phyloP scores from a whole-genome alignment of 2,888 invertebrate species.

The Polydrusus tereticollis region DNA sequence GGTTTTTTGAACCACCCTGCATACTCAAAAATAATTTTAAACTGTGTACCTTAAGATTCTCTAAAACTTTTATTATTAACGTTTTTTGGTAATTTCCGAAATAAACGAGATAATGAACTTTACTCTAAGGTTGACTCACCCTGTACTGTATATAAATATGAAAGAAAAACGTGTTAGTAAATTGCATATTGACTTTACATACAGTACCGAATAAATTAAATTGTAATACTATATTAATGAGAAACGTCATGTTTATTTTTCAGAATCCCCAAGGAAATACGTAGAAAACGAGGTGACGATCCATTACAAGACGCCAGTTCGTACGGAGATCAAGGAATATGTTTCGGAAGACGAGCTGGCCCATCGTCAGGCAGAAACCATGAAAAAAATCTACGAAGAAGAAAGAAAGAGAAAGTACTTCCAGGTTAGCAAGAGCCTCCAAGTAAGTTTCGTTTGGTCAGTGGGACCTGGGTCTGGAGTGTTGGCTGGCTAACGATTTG shows the following conservation, averaged over 20 bases:
- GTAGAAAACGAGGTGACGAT: conserved; percentile 95
- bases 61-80: too few species aligned
- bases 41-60: too few species aligned
- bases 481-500: conserved; percentile 5
- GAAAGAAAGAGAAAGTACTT: conserved; percentile 91
- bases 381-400: conserved; percentile 91
- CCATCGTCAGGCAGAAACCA: conserved; percentile 88
- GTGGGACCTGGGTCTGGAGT: conserved; percentile 20
- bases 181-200: too few species aligned
- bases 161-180: too few species aligned
- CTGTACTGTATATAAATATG: too few species aligned
- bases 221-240: too few species aligned
- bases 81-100: too few species aligned
- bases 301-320: conserved; percentile 90
- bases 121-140: too few species aligned
- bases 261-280: conserved; percentile 90
- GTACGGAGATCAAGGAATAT: conserved; percentile 87
- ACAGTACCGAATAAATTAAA: too few species aligned
- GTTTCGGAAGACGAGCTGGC: conserved; percentile 92
- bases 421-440: conserved; percentile 70
- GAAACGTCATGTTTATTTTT: conserved; percentile 52
- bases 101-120: too few species aligned
- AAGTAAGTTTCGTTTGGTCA: conserved; percentile 45
- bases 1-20: too few species aligned
- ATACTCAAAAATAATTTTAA: too few species aligned